Evolutionary conservation across 2,797 vertebrate species (phyloP).

Genomic region (Gallirallus australis): DNA sequence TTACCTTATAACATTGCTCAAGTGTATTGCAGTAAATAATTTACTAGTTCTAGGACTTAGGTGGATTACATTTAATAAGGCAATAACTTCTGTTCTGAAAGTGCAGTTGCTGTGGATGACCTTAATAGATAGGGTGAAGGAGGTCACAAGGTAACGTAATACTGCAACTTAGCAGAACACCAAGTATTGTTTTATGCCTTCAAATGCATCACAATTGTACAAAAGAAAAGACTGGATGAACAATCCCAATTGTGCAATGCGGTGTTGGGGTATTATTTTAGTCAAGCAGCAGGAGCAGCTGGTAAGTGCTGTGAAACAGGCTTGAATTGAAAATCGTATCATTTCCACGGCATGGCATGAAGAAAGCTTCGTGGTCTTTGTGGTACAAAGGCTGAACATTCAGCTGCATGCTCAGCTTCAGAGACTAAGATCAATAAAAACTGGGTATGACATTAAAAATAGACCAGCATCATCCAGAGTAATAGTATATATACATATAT

Average conservation of each 20-base stretch:
- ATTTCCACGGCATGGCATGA: background rate
- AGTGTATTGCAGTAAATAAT: constrained; percentile 70
- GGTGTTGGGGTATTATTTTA: constrained; percentile 22
- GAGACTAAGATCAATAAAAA: background rate
- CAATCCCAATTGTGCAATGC: constrained; percentile 23
- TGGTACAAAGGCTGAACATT: background rate
- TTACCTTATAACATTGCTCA: constrained; percentile 64
- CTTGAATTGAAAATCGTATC: background rate
- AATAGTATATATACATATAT: background rate
- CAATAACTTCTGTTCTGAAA: constrained; percentile 72
- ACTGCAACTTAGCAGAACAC: background rate
- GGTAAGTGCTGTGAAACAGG: background rate
- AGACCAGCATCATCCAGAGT: background rate
- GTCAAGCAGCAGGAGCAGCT: constrained; percentile 19
- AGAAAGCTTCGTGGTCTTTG: background rate
- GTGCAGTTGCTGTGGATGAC: constrained; percentile 51
- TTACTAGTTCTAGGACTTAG: constrained; percentile 64
- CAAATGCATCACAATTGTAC: background rate
- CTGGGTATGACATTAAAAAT: background rate
- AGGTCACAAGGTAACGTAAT: constrained; percentile 49
- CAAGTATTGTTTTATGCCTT: constrained; percentile 27
- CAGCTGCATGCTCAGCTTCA: background rate
- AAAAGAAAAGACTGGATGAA: background rate
- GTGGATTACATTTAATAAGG: constrained; percentile 70
- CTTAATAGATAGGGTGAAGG: constrained; percentile 52